A percentile compares a stretch with the other conserved stretches of the same genome.
These are phyloP conservation scores for Enteromius unitaeniatus DNA, from an alignment of 2,797 vertebrate species.

Conservation along the genomic window DNA sequence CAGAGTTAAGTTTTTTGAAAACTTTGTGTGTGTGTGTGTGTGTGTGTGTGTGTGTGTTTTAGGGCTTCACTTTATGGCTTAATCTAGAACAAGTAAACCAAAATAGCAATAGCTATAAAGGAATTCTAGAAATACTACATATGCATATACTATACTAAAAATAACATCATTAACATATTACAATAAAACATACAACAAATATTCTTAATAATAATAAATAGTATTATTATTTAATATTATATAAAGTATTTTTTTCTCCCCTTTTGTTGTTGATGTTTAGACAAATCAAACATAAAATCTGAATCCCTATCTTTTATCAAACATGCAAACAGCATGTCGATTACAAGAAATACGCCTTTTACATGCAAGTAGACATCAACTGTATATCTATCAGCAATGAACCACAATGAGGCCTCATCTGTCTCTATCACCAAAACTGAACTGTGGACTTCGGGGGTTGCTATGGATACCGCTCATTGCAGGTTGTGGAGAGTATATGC, in stretches of 20 bases:
- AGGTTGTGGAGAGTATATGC: no score
- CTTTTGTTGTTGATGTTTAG: neutral
- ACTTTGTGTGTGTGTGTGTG: no score
- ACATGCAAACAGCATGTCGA: neutral
- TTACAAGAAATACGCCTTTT: neutral
- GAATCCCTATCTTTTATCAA: neutral
- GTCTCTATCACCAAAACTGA: conserved; percentile 28
- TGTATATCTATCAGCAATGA: neutral
- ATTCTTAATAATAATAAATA: neutral
- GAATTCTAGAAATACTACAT: no score
- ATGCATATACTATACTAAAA: neutral
- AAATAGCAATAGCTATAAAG: neutral
- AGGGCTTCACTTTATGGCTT: no score
- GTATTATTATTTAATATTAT: no score
- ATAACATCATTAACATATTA: neutral
- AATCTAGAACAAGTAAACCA: no score
- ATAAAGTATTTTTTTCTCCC: no score
- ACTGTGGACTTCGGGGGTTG: conserved; percentile 34
- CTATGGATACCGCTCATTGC: conserved; percentile 46
- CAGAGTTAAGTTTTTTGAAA: no score
- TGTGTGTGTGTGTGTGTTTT: no score
- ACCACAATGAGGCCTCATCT: conserved; percentile 3
- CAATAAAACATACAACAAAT: neutral
- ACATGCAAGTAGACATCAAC: neutral
- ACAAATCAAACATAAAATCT: neutral